A percentile compares a stretch with the other conserved stretches of the same genome.
phyloP scores from a whole-genome alignment of 2,797 vertebrate genomes.

The Potorous gilbertii region DNA sequence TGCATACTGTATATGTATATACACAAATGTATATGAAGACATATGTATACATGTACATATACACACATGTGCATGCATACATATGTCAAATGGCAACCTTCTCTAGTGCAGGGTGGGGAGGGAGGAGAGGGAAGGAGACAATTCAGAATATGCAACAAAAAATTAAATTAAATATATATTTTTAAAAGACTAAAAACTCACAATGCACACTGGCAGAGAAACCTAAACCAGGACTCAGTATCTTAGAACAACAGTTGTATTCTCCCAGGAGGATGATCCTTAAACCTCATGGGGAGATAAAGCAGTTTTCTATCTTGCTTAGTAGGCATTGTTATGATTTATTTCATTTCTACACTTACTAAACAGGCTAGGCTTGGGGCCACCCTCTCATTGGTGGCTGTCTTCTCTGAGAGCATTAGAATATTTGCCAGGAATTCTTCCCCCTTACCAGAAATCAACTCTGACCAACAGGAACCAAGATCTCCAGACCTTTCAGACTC shows the following conservation, averaged over 20 bases:
- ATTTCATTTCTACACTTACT: background rate
- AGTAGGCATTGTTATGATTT: background rate
- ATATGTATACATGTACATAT: background rate
- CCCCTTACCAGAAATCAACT: background rate
- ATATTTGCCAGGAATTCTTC: background rate
- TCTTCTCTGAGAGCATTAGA: background rate
- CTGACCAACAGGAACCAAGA: background rate
- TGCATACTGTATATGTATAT: too few relatives aligned
- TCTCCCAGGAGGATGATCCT: background rate
- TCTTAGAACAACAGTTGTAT: background rate
- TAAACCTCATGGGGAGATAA: background rate
- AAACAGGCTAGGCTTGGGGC: background rate
- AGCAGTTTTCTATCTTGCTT: background rate
- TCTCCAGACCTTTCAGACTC: background rate
- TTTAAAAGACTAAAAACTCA: background rate
- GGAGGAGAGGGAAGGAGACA: background rate
- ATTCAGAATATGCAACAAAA: background rate
- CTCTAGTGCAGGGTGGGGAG: background rate
- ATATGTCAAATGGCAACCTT: background rate
- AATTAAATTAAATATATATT: background rate
- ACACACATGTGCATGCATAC: too few relatives aligned
- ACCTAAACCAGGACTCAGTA: background rate
- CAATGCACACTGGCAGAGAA: background rate
- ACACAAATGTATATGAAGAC: too few relatives aligned
- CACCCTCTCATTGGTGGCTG: background rate